Conservation (phyloP, 2,797 vertebrate species). For the Pagetopsis macropterus region DNA sequence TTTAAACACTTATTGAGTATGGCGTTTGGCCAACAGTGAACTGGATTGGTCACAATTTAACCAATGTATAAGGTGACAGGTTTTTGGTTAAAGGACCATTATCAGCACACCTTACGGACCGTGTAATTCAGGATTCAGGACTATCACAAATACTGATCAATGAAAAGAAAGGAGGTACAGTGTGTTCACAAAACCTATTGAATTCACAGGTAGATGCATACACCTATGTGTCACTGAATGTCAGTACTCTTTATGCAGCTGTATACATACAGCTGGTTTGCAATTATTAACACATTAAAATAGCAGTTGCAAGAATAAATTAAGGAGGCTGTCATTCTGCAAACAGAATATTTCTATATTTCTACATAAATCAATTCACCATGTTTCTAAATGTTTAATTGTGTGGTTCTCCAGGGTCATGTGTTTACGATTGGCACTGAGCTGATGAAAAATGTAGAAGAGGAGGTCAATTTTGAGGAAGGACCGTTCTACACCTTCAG, state of each 20-base stretch:
- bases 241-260: background rate
- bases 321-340: background rate
- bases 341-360: too few relatives aligned
- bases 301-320: background rate
- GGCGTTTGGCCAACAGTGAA: background rate
- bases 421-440: conserved; percentile 81
- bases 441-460: conserved; percentile 80
- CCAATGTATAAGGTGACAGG: background rate
- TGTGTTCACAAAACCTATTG: background rate
- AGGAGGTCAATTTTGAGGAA: conserved; percentile 68
- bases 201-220: background rate
- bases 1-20: background rate
- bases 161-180: background rate
- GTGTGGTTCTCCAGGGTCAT: conserved; percentile 53
- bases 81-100: background rate
- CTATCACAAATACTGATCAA: background rate
- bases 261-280: background rate
- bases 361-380: conserved; percentile 6
- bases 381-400: conserved; percentile 2
- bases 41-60: background rate
- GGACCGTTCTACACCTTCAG: conserved; percentile 76
- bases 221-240: background rate
- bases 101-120: background rate
- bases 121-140: background rate
- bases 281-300: conserved; percentile 12